Percentiles rank a stretch among this genome's conserved stretches.
phyloP scores from a whole-genome alignment of 2,888 invertebrate species.

The Stenodema calcarata region DNA sequence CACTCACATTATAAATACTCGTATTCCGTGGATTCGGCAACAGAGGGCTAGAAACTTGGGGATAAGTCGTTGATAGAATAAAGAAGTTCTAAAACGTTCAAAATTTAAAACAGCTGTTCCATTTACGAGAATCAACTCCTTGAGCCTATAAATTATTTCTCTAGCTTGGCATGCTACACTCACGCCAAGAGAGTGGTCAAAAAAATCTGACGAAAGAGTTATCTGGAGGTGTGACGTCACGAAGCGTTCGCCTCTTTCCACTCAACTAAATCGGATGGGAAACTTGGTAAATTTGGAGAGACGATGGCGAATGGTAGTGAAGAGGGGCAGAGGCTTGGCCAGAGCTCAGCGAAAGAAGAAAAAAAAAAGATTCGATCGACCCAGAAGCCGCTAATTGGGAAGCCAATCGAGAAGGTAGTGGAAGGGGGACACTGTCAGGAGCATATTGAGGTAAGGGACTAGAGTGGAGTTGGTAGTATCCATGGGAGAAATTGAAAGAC shows the following conservation, averaged over 20 bases:
- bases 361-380: background rate
- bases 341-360: background rate
- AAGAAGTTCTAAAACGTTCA: too few relatives aligned
- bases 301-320: background rate
- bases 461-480: background rate
- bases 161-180: background rate
- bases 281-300: background rate
- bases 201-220: background rate
- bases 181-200: background rate
- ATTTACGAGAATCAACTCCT: too few relatives aligned
- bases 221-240: background rate
- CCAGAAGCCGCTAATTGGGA: background rate
- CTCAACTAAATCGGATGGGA: background rate
- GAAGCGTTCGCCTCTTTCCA: background rate
- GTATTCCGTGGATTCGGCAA: too few relatives aligned
- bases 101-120: too few relatives aligned
- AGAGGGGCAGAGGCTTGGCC: background rate
- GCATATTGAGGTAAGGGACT: background rate
- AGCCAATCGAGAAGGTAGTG: background rate
- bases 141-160: background rate
- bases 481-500: too few relatives aligned
- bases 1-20: too few relatives aligned
- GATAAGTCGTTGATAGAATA: too few relatives aligned
- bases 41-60: too few relatives aligned
- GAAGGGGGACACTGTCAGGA: background rate